Evolutionary conservation across 2,113 vertebrate genomes (phyloP).

Genomic region (Ceyx melanurus): DNA sequence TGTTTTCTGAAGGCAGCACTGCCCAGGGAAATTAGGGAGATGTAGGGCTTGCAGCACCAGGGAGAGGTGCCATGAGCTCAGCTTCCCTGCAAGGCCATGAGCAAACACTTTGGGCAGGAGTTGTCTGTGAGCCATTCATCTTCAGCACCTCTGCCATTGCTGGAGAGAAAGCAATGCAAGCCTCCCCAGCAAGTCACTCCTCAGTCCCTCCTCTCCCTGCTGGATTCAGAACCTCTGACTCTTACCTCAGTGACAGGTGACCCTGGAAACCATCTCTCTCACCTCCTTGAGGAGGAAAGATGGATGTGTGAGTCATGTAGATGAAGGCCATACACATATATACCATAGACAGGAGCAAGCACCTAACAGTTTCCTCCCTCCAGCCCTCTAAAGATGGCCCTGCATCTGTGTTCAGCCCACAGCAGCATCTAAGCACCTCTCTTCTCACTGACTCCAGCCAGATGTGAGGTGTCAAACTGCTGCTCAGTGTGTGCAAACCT

Average conservation of each 20-base stretch:
- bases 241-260: neutral
- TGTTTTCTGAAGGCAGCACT: neutral
- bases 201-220: neutral
- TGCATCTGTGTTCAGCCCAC: neutral
- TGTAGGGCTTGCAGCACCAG: neutral
- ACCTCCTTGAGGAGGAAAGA: neutral
- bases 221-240: neutral
- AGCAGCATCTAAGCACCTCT: neutral
- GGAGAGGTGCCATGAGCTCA: neutral
- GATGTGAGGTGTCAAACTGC: neutral
- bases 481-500: neutral
- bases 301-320: too few species aligned
- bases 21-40: neutral
- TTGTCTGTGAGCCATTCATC: neutral
- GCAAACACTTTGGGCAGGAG: neutral
- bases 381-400: neutral
- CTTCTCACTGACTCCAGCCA: neutral
- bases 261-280: neutral
- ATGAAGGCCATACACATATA: neutral
- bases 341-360: neutral
- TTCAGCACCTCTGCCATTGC: neutral
- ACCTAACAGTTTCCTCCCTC: neutral
- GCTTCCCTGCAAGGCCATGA: neutral
- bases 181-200: accelerated
- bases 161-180: neutral